phyloP scores from a whole-genome alignment of 2,113 vertebrate genomes.

The Nibea coibor region DNA sequence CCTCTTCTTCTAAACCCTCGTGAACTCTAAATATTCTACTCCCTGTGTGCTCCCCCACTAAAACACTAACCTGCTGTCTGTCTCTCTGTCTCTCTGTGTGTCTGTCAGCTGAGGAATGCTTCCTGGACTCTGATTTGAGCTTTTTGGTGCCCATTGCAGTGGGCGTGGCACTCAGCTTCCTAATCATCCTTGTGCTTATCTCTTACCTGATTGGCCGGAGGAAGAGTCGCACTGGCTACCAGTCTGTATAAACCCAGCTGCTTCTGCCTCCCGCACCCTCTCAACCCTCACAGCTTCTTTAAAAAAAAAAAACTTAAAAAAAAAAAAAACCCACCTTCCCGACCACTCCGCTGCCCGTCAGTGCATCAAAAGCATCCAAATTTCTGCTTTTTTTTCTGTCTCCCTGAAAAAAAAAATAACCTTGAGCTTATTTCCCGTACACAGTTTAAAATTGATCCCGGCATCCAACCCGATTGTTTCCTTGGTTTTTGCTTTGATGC shows the following conservation, averaged over 20 bases:
- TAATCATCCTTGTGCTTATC: slow-evolving; percentile 96
- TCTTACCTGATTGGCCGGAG: slow-evolving; percentile 95
- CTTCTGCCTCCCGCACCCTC: slow-evolving; percentile 30
- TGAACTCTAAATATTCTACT: slow-evolving; percentile 16
- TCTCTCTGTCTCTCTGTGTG: slow-evolving; percentile 48
- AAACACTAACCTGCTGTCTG: slow-evolving; percentile 60
- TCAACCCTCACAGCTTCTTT: slow-evolving; percentile 26
- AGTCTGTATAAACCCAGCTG: slow-evolving; percentile 87
- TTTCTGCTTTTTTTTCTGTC: slow-evolving; percentile 23
- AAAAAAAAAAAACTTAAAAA: not conserved
- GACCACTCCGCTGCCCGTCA: slow-evolving; percentile 20
- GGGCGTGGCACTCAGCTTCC: slow-evolving; percentile 93
- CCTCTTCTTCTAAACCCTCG: not conserved
- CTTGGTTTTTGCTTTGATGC: slow-evolving; percentile 45
- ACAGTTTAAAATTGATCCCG: slow-evolving; percentile 20
- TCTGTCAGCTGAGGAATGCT: slow-evolving; percentile 95
- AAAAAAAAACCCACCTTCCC: slow-evolving; percentile 10
- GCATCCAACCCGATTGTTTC: slow-evolving; percentile 14
- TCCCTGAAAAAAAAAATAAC: slow-evolving; percentile 21
- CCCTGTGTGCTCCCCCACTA: slow-evolving; percentile 1
- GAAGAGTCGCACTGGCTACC: slow-evolving; percentile 95
- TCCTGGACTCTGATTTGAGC: slow-evolving; percentile 97
- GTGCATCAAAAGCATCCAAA: slow-evolving; percentile 34
- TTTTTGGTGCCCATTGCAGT: slow-evolving; percentile 97
- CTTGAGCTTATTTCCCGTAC: slow-evolving; percentile 35